phyloP scores from a whole-genome alignment of 2,113 vertebrate genomes.

The Candoia aspera region DNA sequence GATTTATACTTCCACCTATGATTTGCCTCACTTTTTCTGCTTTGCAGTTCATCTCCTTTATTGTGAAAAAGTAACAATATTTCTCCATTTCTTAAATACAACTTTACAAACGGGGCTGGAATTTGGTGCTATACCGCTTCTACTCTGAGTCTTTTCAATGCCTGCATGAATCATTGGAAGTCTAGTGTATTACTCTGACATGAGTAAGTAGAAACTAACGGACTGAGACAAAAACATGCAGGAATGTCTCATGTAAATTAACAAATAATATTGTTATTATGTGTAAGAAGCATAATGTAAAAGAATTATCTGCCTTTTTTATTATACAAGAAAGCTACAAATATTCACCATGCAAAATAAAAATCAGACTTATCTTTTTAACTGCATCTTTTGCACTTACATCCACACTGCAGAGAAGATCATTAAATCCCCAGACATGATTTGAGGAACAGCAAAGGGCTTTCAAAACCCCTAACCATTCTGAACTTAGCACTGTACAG shows the following conservation, averaged over 20 bases:
- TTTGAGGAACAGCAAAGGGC: constrained; percentile 79
- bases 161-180: neutral
- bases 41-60: too few species aligned
- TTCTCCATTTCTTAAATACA: too few species aligned
- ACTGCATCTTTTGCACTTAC: constrained; percentile 59
- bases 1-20: too few species aligned
- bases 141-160: neutral
- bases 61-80: too few species aligned
- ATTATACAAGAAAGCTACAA: neutral
- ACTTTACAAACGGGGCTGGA: too few species aligned
- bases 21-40: too few species aligned
- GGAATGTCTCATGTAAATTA: neutral
- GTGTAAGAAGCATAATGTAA: neutral
- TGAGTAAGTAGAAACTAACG: neutral
- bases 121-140: too few species aligned
- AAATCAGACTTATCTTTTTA: neutral
- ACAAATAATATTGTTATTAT: neutral
- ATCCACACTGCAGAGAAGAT: constrained; percentile 78
- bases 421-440: constrained; percentile 76
- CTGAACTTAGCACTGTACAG: constrained; percentile 74
- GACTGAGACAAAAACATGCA: neutral
- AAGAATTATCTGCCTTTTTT: neutral
- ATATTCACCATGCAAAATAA: neutral
- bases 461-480: constrained; percentile 73
- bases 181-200: neutral